These are phyloP conservation scores for Colletes latitarsis DNA, from an alignment of 1,140 invertebrate genomes.

Conservation along the genomic window DNA sequence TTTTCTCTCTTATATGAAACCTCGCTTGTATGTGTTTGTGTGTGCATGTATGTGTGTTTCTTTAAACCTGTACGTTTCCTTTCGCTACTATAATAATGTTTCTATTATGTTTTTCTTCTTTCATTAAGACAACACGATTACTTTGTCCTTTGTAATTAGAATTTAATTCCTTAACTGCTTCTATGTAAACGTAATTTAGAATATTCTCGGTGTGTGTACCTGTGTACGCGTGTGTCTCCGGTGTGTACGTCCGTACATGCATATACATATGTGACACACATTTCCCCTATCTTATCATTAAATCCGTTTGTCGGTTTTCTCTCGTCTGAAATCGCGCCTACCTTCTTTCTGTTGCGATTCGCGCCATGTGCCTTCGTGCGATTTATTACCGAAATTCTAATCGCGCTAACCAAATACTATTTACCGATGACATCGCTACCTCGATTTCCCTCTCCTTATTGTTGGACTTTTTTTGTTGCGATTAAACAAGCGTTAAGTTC, in stretches of 20 bases:
- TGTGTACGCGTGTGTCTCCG: background rate
- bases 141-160: conserved; percentile 57
- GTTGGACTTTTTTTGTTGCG: background rate
- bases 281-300: conserved; percentile 32
- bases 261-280: conserved; percentile 41
- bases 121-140: conserved; percentile 53
- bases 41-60: background rate
- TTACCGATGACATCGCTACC: too few relatives aligned
- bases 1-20: conserved; percentile 57
- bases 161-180: conserved; percentile 63
- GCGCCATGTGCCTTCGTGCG: too few relatives aligned
- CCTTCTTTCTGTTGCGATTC: background rate
- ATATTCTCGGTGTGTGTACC: conserved; percentile 51
- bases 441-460: background rate
- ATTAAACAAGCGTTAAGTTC: background rate
- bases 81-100: conserved; percentile 49
- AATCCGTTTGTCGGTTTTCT: conserved; percentile 41
- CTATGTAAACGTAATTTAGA: conserved; percentile 73
- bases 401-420: too few relatives aligned
- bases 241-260: conserved; percentile 33
- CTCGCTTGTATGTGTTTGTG: conserved; percentile 21
- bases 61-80: conserved; percentile 45
- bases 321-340: conserved; percentile 29
- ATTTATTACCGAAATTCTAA: too few relatives aligned
- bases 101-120: conserved; percentile 4